Evolutionary conservation across 2,113 vertebrate genomes (phyloP).

Genomic region (Grallaria varia): DNA sequence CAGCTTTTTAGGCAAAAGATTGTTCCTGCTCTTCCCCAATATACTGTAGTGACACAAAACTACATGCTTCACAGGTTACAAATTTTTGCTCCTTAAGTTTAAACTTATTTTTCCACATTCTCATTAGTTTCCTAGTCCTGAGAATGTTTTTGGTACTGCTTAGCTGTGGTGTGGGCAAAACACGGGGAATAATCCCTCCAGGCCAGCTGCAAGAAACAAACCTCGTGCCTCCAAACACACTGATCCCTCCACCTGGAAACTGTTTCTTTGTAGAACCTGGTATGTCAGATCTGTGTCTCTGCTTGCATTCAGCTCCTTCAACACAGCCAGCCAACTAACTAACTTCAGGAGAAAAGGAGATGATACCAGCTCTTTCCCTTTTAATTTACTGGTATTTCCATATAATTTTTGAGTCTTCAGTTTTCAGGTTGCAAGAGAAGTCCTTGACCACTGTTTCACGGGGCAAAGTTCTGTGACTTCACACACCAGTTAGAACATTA

Average conservation of each 20-base stretch:
- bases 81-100: neutral
- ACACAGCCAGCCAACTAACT: neutral
- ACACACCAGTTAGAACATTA: neutral
- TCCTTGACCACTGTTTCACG: neutral
- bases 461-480: neutral
- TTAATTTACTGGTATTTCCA: neutral
- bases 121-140: neutral
- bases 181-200: neutral
- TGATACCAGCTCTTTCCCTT: neutral
- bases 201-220: neutral
- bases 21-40: neutral
- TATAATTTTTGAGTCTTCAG: neutral
- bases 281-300: neutral
- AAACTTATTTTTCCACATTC: neutral
- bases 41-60: neutral
- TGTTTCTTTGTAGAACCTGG: neutral
- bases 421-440: neutral
- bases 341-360: neutral
- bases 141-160: neutral
- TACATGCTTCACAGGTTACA: neutral
- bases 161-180: neutral
- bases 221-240: neutral
- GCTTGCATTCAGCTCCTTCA: neutral
- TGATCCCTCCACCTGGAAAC: slow-evolving; percentile 15
- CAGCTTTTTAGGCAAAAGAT: neutral